Conservation (phyloP, 2,797 vertebrate genomes). For the Melanogrammus aeglefinus region DNA sequence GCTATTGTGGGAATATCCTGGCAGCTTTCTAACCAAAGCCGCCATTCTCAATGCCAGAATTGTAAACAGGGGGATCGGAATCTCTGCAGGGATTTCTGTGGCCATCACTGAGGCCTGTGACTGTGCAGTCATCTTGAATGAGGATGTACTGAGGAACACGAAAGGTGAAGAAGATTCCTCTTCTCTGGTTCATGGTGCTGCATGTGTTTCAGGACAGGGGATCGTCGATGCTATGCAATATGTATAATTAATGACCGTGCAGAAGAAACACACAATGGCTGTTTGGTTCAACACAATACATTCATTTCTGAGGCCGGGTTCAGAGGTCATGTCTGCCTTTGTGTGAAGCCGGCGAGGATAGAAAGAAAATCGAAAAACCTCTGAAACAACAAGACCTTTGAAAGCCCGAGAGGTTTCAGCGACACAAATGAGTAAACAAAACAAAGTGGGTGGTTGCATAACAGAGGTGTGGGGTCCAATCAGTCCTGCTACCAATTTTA, state of each 20-base stretch:
- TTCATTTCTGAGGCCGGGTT: constrained; percentile 58
- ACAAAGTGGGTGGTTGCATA: constrained; percentile 44
- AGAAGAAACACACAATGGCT: constrained; percentile 52
- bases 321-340: constrained; percentile 68
- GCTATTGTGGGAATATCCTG: constrained; percentile 65
- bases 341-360: constrained; percentile 53
- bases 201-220: constrained; percentile 35
- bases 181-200: constrained; percentile 10
- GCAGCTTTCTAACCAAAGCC: constrained; percentile 61
- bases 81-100: constrained; percentile 68
- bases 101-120: constrained; percentile 53
- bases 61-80: constrained; percentile 70
- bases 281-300: constrained; percentile 56
- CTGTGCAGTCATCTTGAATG: constrained; percentile 32
- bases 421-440: constrained; percentile 48
- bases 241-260: constrained; percentile 64
- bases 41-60: constrained; percentile 67
- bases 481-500: not conserved
- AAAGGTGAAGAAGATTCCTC: constrained; percentile 30
- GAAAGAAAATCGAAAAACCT: constrained; percentile 34
- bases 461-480: constrained; percentile 34
- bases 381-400: constrained; percentile 69
- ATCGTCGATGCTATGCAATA: constrained; percentile 35
- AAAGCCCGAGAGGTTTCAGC: constrained; percentile 48
- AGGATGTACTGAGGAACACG: constrained; percentile 53